phyloP scores from a whole-genome alignment of 1,140 invertebrate species.

The Zaprionus kolodkinae region DNA sequence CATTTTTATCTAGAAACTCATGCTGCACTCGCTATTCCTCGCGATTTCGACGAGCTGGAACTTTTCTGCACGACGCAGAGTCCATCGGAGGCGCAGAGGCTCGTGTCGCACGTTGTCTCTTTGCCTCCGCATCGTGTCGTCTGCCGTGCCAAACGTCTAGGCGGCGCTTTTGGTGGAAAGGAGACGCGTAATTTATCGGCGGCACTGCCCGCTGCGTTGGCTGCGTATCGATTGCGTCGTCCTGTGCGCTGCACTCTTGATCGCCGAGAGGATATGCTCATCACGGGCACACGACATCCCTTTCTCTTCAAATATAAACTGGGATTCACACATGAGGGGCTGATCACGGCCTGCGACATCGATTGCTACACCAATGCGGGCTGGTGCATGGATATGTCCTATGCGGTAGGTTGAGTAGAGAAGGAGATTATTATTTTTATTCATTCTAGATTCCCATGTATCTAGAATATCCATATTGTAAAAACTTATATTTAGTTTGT shows the following conservation, averaged over 20 bases:
- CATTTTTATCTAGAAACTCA: constrained; percentile 98
- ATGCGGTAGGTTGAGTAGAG: constrained; percentile 86
- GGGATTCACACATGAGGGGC: constrained; percentile 90
- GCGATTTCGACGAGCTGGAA: constrained; percentile 93
- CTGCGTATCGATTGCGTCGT: constrained; percentile 89
- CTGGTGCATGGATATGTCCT: constrained; percentile 92
- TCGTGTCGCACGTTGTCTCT: constrained; percentile 89
- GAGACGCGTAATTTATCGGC: constrained; percentile 89
- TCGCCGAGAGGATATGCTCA: constrained; percentile 97
- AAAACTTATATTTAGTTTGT: too few species aligned
- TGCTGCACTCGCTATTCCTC: constrained; percentile 90
- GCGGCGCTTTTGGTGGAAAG: constrained; percentile 98
- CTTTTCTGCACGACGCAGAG: constrained; percentile 93
- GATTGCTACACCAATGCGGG: constrained; percentile 94
- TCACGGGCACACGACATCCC: constrained; percentile 94
- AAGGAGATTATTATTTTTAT: background rate
- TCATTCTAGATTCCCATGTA: background rate
- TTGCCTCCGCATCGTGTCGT: constrained; percentile 92
- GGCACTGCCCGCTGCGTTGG: constrained; percentile 88
- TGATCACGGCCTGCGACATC: constrained; percentile 89
- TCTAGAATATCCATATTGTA: too few species aligned
- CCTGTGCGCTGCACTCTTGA: constrained; percentile 96
- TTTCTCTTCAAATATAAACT: constrained; percentile 95
- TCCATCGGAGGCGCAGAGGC: constrained; percentile 91
- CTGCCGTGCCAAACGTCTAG: constrained; percentile 92